Base-by-base conservation (phyloP, 2,888 invertebrate species). In the Lamproptera curius region DNA sequence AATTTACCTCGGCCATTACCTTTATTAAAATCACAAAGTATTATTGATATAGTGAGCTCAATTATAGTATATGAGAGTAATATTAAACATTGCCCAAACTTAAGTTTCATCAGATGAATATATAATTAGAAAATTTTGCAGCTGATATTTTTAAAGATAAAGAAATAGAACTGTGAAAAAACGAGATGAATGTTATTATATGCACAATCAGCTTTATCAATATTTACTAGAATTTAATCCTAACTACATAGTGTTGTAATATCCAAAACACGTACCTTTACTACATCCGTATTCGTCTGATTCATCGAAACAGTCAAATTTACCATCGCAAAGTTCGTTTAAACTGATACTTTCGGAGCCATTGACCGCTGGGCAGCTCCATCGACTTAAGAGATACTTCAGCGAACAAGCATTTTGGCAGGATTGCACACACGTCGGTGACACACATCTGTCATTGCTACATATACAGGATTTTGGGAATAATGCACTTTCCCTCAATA, bases 241-340 rank as follows among this genome's bases (percentile, higher is more conserved):
- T n/a, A n/a, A n/a, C n/a, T n/a, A n/a, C n/a, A n/a, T n/a, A n/a
- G n/a, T n/a, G n/a, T n/a, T n/a, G n/a, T n/a, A n/a, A n/a, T n/a
- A n/a, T n/a, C n/a, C n/a, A n/a, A 28, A 28, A n/a, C 9, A n/a
- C 40, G 17, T 65, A 79, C 80, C 74, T 53, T 42, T 42, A n/a
- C 54, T 53, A 54, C 86, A 86, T 35, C 47, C 63, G 16, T 20
- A 56, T 61, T 86, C 86, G 57, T 86, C 86, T 17, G 68, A 63
- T 59, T 79, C 74, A 56, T 84, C 81, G 42, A 60, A 68, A 54
- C 86, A 86, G 50, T 86, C 86, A 11, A 73, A 51, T 72, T 81
- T 84, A 0, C 86, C 85, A 50, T 86, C 83, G 53, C 86, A 85
- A 31, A 85, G 37, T 1, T 58, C 52, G 54, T 75, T 65, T 10